Evolutionary conservation across 2,113 vertebrate species (phyloP), one percentile per base, ranked within the genome.

Genomic region (Vanacampus margaritifer): DNA sequence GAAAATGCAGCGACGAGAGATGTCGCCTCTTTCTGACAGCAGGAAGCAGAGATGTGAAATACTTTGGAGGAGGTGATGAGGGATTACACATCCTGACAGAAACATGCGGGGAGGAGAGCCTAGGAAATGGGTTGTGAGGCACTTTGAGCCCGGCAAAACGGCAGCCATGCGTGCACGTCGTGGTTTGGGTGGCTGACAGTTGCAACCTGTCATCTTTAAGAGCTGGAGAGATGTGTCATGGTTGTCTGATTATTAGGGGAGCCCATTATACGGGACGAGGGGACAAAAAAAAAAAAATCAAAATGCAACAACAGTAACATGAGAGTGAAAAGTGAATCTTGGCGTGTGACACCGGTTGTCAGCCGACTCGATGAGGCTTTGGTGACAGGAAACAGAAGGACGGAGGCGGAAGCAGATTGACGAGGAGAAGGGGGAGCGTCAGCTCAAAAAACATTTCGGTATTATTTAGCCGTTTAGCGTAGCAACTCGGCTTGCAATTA

Each of bases 81-180:
- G 69, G 76, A 86, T 83, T 79, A 76, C 76, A 67, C 48, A 68
- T 70, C 62, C 68, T 78, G 78, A 79, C 74, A 79, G 76, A 84
- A 67, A 59, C 65, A 68, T 39, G 68, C 51, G 79, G 64, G 67
- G 54, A 78, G 61, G 51, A 63, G 60, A 77, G 79, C 65, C 24
- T 66, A 46, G 54, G 71, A 77, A 80, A 82, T 72, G 64, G 70
- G 81, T 82, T 82, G 69, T 73, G 68, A 76, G 60, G 66, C 67
- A 73, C 73, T 84, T 74, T 68, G 73, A 71, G 72, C 58, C 60
- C 74, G 64, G 56, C 17, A 23, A 56, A 71, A 74, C 59, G 69
- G 67, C 35, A 66, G 57, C 26, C 0, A 5, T 53, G 66, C 39
- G 21, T 45, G 60, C 60, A 62, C 17, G 37, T 23, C n/a, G 6